These are phyloP conservation scores for Wiebesia pumilae DNA, from an alignment of 1,140 invertebrate species.

Conservation along the genomic window DNA sequence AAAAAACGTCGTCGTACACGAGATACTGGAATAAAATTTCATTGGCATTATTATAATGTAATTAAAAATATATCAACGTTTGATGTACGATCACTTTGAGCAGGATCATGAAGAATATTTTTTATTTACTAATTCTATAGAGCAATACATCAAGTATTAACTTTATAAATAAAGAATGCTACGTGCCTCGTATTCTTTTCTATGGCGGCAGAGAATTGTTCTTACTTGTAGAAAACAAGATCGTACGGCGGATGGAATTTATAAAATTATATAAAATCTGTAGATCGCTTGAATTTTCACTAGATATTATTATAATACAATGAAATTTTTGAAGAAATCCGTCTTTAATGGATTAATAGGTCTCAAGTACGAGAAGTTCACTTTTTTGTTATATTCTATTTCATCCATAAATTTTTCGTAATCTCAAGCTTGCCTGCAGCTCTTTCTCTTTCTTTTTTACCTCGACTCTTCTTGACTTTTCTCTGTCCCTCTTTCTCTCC, in stretches of 20 bases:
- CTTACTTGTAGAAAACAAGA: background rate
- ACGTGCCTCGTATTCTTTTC: background rate
- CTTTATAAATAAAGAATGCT: background rate
- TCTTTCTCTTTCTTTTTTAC: slow-evolving; percentile 17
- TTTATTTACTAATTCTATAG: background rate
- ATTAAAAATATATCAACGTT: background rate
- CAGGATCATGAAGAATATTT: background rate
- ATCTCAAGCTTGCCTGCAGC: slow-evolving; percentile 41
- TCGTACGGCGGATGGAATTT: background rate
- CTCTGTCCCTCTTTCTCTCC: slow-evolving; percentile 9
- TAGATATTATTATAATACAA: slow-evolving; percentile 23
- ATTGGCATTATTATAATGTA: background rate
- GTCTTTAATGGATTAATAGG: slow-evolving; percentile 42
- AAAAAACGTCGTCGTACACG: too few relatives aligned
- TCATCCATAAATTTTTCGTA: slow-evolving; percentile 48
- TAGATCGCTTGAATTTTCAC: slow-evolving; percentile 12
- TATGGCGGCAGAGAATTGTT: background rate
- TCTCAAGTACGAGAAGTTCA: background rate
- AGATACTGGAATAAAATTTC: too few relatives aligned
- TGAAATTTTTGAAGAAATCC: slow-evolving; percentile 37
- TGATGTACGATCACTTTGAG: background rate
- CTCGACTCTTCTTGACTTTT: background rate
- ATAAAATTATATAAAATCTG: slow-evolving; percentile 15
- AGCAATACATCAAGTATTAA: background rate
- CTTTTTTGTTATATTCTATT: slow-evolving; percentile 31